Percentiles rank a stretch among this genome's conserved stretches.
These are phyloP conservation scores for Lepidotrigona ventralis DNA, from an alignment of 1,140 invertebrate species.

Conservation along the genomic window DNA sequence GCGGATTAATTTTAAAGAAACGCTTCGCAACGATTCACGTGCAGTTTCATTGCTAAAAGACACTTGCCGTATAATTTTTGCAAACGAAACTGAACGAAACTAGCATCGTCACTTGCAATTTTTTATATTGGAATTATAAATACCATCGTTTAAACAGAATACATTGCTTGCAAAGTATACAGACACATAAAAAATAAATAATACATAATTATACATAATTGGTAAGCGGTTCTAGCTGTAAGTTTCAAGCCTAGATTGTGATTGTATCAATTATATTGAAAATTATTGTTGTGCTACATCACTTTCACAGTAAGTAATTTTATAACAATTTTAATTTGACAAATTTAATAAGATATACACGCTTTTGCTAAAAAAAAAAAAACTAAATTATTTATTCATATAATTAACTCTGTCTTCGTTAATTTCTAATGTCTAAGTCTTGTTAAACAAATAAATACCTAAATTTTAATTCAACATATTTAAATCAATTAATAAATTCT, in stretches of 20 bases:
- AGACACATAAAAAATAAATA: neutral
- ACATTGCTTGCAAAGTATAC: neutral
- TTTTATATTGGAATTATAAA: neutral
- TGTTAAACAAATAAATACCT: neutral
- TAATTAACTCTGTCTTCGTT: neutral
- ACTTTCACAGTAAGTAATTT: neutral
- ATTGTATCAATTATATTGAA: neutral
- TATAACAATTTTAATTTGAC: neutral
- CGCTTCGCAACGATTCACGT: neutral
- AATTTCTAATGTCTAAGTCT: neutral
- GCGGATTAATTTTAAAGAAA: neutral
- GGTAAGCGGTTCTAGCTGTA: neutral
- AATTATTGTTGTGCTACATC: neutral
- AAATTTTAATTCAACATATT: neutral
- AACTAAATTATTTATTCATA: neutral
- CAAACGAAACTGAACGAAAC: neutral
- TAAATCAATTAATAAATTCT: neutral
- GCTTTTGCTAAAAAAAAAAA: neutral
- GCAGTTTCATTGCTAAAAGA: neutral
- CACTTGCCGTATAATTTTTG: slow-evolving; percentile 5
- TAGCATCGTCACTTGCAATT: neutral
- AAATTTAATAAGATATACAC: slow-evolving; percentile 2
- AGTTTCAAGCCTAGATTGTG: slow-evolving; percentile 8
- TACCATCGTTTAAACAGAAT: neutral
- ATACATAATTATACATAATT: neutral